Evolutionary conservation across 2,797 vertebrate species (phyloP).

Genomic region (Natrix natrix): DNA sequence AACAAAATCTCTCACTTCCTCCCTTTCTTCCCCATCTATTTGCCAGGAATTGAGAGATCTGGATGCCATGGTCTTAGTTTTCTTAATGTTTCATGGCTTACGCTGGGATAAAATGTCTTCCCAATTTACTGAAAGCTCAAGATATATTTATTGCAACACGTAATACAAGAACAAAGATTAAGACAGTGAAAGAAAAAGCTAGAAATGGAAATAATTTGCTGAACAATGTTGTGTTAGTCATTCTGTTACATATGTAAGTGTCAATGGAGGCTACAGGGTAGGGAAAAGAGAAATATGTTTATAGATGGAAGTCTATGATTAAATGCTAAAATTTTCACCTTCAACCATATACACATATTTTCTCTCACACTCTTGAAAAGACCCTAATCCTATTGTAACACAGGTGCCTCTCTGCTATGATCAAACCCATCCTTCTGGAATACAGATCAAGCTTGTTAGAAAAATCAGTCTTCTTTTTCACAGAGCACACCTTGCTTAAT

Average conservation of each 20-base stretch:
- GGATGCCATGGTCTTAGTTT: no score
- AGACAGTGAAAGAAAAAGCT: not conserved
- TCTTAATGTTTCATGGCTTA: not conserved
- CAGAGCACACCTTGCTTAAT: not conserved
- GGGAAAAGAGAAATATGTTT: not conserved
- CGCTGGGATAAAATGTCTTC: not conserved
- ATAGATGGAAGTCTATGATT: not conserved
- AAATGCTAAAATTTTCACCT: not conserved
- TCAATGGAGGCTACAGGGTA: not conserved
- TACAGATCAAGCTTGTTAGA: not conserved
- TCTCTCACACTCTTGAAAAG: not conserved
- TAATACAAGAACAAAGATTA: not conserved
- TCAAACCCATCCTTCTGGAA: not conserved
- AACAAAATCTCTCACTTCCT: no score
- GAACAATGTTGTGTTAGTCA: not conserved
- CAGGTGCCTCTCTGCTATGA: not conserved
- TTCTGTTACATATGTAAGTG: not conserved
- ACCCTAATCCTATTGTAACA: not conserved
- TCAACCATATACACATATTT: not conserved
- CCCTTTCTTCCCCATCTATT: no score
- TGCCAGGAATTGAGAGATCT: no score
- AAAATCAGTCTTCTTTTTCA: not conserved
- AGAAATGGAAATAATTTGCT: not conserved
- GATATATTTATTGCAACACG: not conserved
- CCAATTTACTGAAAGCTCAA: not conserved